Percentiles rank a stretch among this genome's conserved stretches.
These are phyloP conservation scores for Harpalus rubripes DNA, from an alignment of 2,888 invertebrate genomes.

Conservation along the genomic window DNA sequence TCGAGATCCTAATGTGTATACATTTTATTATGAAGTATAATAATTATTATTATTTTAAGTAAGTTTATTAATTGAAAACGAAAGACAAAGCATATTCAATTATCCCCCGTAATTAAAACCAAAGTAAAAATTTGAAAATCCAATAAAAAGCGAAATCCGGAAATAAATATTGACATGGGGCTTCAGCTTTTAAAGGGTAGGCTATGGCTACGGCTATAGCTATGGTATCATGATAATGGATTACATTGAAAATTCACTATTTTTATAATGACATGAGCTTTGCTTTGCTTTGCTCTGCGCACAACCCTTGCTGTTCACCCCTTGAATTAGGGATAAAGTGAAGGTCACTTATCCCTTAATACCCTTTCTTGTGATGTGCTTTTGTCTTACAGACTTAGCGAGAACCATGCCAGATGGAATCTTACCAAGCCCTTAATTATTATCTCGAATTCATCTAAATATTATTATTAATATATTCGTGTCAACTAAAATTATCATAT, in stretches of 20 bases:
- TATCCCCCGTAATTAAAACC: constrained; percentile 20
- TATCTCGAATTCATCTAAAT: constrained; percentile 6
- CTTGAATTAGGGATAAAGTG: constrained; percentile 25
- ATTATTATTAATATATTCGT: not conserved
- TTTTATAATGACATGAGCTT: constrained; percentile 51
- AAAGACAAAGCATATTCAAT: constrained; percentile 27
- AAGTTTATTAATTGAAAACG: not conserved
- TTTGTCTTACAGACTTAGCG: constrained; percentile 33
- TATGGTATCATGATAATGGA: constrained; percentile 30
- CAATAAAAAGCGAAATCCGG: constrained; percentile 29
- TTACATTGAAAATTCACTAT: constrained; percentile 52
- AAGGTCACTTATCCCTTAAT: constrained; percentile 51
- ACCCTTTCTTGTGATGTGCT: constrained; percentile 41
- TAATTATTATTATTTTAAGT: not conserved
- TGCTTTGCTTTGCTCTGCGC: constrained; percentile 5
- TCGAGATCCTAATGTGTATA: too few relatives aligned
- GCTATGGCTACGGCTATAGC: not conserved
- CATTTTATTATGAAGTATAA: too few relatives aligned
- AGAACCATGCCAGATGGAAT: not conserved
- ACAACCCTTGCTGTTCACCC: constrained; percentile 31
- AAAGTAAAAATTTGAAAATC: constrained; percentile 22
- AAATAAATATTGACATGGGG: constrained; percentile 49
- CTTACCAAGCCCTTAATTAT: not conserved
- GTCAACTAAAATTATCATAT: not conserved
- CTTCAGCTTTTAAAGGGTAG: constrained; percentile 25